A percentile compares a stretch with the other conserved stretches of the same genome.
Evolutionary conservation across 2,888 invertebrate species (phyloP).

Genomic region (Dysmachus trigonus): DNA sequence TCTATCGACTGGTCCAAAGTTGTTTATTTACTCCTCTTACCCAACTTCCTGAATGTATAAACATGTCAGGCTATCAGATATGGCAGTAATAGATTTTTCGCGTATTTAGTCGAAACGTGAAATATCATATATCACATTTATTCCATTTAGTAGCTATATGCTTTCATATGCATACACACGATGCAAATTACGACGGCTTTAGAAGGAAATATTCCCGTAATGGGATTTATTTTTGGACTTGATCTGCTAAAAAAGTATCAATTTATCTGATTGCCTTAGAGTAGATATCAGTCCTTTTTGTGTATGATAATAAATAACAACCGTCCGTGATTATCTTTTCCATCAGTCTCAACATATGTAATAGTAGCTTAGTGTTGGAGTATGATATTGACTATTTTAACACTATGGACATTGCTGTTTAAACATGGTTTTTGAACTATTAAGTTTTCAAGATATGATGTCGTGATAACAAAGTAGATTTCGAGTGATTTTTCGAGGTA

Average conservation of each 20-base stretch:
- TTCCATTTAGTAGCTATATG: background rate
- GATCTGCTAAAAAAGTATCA: background rate
- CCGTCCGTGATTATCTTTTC: background rate
- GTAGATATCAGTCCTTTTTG: background rate
- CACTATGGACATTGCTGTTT: background rate
- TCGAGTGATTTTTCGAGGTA: background rate
- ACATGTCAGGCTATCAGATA: background rate
- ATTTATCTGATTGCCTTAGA: background rate
- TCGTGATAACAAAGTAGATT: background rate
- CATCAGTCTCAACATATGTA: background rate
- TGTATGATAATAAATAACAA: background rate
- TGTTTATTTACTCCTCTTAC: background rate
- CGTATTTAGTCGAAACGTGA: background rate
- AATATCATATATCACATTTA: background rate
- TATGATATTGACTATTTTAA: background rate
- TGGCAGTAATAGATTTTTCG: background rate
- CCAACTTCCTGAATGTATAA: background rate
- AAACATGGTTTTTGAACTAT: background rate
- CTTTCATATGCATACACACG: background rate
- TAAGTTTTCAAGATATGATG: background rate
- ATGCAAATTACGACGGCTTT: background rate
- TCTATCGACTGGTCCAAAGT: background rate
- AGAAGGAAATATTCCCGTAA: background rate
- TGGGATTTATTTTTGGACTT: background rate
- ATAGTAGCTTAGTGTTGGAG: background rate